Base-by-base conservation (phyloP, 2,797 vertebrate genomes). In the Cuniculus paca region DNA sequence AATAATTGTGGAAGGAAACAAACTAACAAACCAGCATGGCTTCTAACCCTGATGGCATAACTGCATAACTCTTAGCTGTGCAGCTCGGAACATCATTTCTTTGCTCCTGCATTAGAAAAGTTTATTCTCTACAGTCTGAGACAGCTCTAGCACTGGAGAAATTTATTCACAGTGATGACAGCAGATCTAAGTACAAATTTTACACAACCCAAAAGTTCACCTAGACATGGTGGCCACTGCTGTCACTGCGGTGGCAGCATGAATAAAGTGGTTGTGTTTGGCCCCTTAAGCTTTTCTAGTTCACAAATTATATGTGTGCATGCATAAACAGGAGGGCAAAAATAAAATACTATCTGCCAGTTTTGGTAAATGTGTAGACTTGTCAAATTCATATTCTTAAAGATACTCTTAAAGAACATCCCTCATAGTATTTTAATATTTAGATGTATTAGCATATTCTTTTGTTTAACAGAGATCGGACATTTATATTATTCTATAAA, bases 331-430 rank as follows among this genome's bases (percentile, higher is more conserved):
- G 14, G 80, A 58, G 74, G 50, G 39, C 4, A 74, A 42, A 63
- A 48, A 31, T 36, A 26, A 19, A 79, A 88, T 48, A 58, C 45
- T 86, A 52, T 1, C 5, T 20, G 9, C 14, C 22, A 31, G 26
- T 58, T 91, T 60, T 11, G 34, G 60, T 75, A 52, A 94, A 86
- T 17, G 3, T 31, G 2, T 26, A 68, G 6, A 26, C 22, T 81
- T 95, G 82, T 82, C 48, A 78, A 89, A n/a, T 68, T 61, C 22
- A 28, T 52, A 31, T 24, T 78, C 90, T 88, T 39, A 85, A 93
- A 96, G 72, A 88, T n/a, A 6, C n/a, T n/a, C n/a, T n/a, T 58
- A n/a, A 90, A 56, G 45, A n/a, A 13, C 45, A 58, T 58, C 24
- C 5, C 2, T 63, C 26, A 24, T 8, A 16, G 34, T 72, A 48